Conservation (phyloP, 1,140 invertebrate species). For the Drosophila nannoptera region DNA sequence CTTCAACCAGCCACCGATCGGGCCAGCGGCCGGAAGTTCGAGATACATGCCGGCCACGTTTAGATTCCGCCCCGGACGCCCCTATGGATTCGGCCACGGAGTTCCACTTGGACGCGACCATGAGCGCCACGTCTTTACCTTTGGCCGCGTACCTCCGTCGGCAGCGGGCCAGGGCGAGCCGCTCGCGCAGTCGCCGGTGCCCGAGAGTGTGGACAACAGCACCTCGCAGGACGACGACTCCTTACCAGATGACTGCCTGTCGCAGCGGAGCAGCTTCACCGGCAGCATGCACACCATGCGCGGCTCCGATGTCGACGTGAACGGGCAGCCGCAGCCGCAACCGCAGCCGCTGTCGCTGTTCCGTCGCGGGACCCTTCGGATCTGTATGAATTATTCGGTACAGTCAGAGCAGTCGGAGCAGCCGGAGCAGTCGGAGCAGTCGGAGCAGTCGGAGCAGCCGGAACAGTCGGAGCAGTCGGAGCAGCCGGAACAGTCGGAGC, state of each 20-base stretch:
- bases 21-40: too few relatives aligned
- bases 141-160: too few relatives aligned
- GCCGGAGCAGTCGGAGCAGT: background rate
- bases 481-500: background rate
- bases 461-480: background rate
- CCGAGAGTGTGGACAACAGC: constrained; percentile 7
- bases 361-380: background rate
- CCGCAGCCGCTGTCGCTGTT: constrained; percentile 3
- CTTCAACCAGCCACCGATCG: too few relatives aligned
- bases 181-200: background rate
- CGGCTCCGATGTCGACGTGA: constrained; percentile 13
- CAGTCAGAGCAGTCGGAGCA: background rate
- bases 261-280: constrained; percentile 14
- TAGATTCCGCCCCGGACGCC: too few relatives aligned
- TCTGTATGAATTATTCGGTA: too few relatives aligned
- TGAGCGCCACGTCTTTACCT: too few relatives aligned
- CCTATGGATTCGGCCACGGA: too few relatives aligned
- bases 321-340: constrained; percentile 3
- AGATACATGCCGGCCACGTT: too few relatives aligned
- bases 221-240: constrained; percentile 20
- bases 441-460: background rate
- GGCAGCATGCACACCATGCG: constrained; percentile 33
- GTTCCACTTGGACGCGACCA: too few relatives aligned
- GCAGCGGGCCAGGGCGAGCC: too few relatives aligned
- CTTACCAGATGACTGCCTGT: constrained; percentile 12